Conservation (phyloP, 2,113 vertebrate genomes). For the Pelecanoides urinatrix region DNA sequence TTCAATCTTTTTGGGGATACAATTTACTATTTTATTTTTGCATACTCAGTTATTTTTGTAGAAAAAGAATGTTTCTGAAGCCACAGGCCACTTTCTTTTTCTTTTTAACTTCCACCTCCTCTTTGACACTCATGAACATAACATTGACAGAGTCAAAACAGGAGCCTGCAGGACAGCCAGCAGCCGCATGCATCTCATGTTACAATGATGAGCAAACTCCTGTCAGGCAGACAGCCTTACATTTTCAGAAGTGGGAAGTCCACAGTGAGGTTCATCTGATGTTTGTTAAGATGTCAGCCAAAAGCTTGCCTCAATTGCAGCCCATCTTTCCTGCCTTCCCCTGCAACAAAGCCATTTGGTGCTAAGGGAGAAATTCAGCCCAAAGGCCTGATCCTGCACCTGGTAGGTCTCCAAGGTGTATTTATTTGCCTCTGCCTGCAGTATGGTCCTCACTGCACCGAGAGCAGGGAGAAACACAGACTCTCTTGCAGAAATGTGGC, state of each 20-base stretch:
- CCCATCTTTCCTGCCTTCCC: not conserved
- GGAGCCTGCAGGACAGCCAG: not conserved
- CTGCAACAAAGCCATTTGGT: not conserved
- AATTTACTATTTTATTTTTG: not conserved
- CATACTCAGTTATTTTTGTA: not conserved
- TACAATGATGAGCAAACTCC: not conserved
- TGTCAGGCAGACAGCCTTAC: not conserved
- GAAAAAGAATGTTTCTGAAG: not conserved
- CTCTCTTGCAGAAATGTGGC: not conserved
- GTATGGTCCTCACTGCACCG: rapidly evolving
- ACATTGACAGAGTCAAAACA: not conserved
- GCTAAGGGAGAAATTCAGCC: not conserved
- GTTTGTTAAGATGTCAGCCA: not conserved
- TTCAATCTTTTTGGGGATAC: not conserved
- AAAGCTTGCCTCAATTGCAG: not conserved
- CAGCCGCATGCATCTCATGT: not conserved
- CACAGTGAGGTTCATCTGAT: not conserved
- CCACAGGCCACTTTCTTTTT: not conserved
- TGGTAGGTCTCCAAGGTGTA: not conserved
- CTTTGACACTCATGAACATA: not conserved
- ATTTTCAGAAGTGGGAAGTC: not conserved
- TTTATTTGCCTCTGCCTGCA: not conserved
- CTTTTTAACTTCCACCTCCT: not conserved
- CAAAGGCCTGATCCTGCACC: not conserved
- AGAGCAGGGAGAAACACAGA: not conserved